Evolutionary conservation across 2,797 vertebrate species (phyloP).

Genomic region (Lycodopsis pacificus): DNA sequence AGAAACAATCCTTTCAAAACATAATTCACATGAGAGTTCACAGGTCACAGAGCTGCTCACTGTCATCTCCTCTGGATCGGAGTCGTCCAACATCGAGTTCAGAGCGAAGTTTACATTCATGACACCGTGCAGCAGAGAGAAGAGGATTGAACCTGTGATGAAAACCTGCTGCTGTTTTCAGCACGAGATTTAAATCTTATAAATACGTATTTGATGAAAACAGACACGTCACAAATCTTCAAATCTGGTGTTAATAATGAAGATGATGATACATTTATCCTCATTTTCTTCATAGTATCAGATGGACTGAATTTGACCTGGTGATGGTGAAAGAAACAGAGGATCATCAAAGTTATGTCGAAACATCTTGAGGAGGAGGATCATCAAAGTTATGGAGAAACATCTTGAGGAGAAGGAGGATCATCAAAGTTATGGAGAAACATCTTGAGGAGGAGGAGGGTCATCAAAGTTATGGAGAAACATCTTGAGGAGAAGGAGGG

Average conservation of each 20-base stretch:
- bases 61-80: slow-evolving; percentile 60
- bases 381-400: no score
- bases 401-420: no score
- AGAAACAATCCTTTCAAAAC: slow-evolving; percentile 69
- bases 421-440: no score
- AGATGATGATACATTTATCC: neutral
- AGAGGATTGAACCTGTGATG: slow-evolving; percentile 38
- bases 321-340: no score
- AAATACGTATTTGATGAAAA: neutral
- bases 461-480: no score
- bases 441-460: no score
- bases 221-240: neutral
- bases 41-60: slow-evolving; percentile 57
- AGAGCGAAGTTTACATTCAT: slow-evolving; percentile 64
- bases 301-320: no score
- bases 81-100: slow-evolving; percentile 70
- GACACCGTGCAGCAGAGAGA: slow-evolving; percentile 35
- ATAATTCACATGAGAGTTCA: slow-evolving; percentile 68
- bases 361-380: no score
- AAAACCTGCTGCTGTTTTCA: slow-evolving; percentile 34
- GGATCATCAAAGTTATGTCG: no score
- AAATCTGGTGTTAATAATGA: neutral
- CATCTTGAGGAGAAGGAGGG: no score
- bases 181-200: neutral
- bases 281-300: neutral